Evolutionary conservation across 2,797 vertebrate genomes (phyloP).

Genomic region (Myioborus melanocephalus): DNA sequence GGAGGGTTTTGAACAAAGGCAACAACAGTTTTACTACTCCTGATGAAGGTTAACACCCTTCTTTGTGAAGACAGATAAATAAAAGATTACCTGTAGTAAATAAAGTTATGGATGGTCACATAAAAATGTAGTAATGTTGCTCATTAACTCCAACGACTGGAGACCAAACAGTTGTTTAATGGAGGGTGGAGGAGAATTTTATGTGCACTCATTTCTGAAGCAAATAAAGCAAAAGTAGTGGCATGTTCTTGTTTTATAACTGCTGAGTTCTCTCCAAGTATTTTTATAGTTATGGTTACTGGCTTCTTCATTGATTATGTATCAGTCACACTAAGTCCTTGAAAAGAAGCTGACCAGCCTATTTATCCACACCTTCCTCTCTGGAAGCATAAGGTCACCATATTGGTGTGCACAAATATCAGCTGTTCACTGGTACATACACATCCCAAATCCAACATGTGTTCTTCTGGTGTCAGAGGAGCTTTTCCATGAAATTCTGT

Average conservation of each 20-base stretch:
- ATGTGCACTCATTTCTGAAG: background rate
- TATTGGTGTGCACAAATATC: background rate
- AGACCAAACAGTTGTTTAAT: slow-evolving; percentile 6
- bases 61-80: background rate
- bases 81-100: slow-evolving; percentile 1
- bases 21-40: background rate
- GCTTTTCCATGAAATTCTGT: background rate
- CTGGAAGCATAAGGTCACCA: background rate
- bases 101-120: background rate
- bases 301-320: background rate
- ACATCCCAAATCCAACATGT: background rate
- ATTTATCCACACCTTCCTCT: background rate
- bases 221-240: background rate
- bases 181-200: slow-evolving; percentile 1
- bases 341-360: background rate
- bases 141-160: slow-evolving; percentile 31
- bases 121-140: slow-evolving; percentile 25
- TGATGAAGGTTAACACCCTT: background rate
- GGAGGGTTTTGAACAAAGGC: background rate
- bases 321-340: background rate
- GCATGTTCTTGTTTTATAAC: slow-evolving; percentile 9
- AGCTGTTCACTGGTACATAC: background rate
- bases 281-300: background rate
- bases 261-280: background rate
- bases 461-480: background rate